Evolutionary conservation across 1,140 invertebrate species (phyloP).

Genomic region (Homarus americanus): DNA sequence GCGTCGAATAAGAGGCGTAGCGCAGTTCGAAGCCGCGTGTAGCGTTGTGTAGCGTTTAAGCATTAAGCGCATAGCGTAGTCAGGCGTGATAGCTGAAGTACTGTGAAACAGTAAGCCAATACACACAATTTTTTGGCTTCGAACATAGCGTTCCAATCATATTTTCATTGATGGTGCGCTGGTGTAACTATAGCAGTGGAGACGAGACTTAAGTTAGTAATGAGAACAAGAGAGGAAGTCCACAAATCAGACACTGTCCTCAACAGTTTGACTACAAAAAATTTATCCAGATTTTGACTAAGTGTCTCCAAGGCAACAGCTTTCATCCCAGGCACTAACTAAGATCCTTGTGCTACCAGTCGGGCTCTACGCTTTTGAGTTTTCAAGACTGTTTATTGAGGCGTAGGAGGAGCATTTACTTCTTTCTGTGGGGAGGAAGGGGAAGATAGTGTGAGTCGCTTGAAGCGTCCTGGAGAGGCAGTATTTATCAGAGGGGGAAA

Average conservation of each 20-base stretch:
- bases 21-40: slow-evolving; percentile 52
- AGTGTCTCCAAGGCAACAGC: slow-evolving; percentile 43
- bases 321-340: slow-evolving; percentile 48
- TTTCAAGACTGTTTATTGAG: slow-evolving; percentile 67
- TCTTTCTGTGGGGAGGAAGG: slow-evolving; percentile 74
- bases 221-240: neutral
- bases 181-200: slow-evolving; percentile 35
- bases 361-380: slow-evolving; percentile 54
- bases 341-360: slow-evolving; percentile 32
- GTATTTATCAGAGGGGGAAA: slow-evolving; percentile 52
- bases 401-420: slow-evolving; percentile 71
- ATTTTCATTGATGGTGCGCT: slow-evolving; percentile 39
- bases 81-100: slow-evolving; percentile 22
- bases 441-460: slow-evolving; percentile 63
- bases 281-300: too few species aligned
- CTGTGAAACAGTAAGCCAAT: slow-evolving; percentile 13
- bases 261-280: neutral
- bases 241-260: neutral
- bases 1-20: slow-evolving; percentile 38
- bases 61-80: slow-evolving; percentile 35
- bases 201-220: neutral
- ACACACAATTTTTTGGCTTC: slow-evolving; percentile 40
- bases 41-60: slow-evolving; percentile 41
- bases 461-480: slow-evolving; percentile 53
- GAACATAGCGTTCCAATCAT: slow-evolving; percentile 29